Base-by-base conservation (phyloP, 2,113 vertebrate species). In the Poeciliopsis retropinna region DNA sequence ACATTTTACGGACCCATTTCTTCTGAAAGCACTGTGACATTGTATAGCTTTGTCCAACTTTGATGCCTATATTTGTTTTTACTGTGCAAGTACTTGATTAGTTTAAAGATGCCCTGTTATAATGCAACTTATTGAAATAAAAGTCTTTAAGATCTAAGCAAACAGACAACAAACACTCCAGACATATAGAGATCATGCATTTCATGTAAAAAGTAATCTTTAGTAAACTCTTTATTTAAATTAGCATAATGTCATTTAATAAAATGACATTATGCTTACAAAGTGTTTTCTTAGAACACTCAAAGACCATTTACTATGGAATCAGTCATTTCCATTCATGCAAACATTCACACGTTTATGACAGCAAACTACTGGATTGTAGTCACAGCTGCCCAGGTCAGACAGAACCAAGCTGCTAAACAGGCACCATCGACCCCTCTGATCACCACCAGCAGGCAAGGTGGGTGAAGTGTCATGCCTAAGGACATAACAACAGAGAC, bases 81-180 rank as follows among this genome's bases (percentile, higher is more conserved):
- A 67, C 39, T 15, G 25, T 31, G 3, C 29, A 57, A n/a, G 51
- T 57, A n/a, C 51, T 57, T 57, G 22, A 57, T 57, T 57, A 41
- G 44, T 22, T n/a, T n/a, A 57, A n/a, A 57, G 19, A 51, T 57
- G 25, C 9, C 10, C 3, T 25, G 22, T 57, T n/a, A 57, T n/a
- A 10, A 3, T 57, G 51, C 51, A 25, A 57, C 51, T 57, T 57
- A 25, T n/a, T 57, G 51, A 57, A 47, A 57, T 60, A 2, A 62
- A 78, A 75, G 15, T 27, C 2, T 57, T 66, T 57, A 11, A 69
- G 28, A 29, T 37, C 67, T 71, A 47, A 5, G 57, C 28, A 75
- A 60, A 22, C 12, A 64, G 22, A 19, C 51, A 70, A 60, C 32
- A 61, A 29, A 60, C 61, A 61, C 9, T 34, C 29, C 5, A 57